phyloP scores from a whole-genome alignment of 2,797 vertebrate species.

The Cyprinella venusta region DNA sequence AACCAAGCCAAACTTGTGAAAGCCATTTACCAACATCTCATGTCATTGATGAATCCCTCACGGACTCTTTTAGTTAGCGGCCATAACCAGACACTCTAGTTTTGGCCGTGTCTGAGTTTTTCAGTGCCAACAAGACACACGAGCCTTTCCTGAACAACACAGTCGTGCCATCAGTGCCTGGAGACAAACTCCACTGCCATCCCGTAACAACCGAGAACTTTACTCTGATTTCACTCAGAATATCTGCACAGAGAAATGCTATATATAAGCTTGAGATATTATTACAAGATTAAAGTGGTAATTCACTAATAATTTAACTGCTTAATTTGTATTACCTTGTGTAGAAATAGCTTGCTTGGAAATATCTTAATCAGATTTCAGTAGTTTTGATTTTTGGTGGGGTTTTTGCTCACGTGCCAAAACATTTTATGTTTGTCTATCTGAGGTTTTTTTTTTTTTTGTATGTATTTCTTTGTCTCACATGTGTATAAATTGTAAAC shows the following conservation, averaged over 20 bases:
- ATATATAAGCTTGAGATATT: neutral
- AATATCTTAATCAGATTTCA: slow-evolving; percentile 7
- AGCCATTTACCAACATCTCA: neutral
- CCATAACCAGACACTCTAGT: neutral
- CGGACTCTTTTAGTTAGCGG: neutral
- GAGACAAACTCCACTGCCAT: slow-evolving; percentile 31
- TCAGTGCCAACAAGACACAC: slow-evolving; percentile 9
- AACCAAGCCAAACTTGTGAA: neutral
- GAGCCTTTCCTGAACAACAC: slow-evolving; percentile 49
- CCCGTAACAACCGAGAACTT: neutral
- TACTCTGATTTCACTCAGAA: neutral
- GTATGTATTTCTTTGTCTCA: slow-evolving; percentile 42
- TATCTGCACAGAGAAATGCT: neutral
- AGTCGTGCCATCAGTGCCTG: slow-evolving; percentile 38
- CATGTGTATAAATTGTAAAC: slow-evolving; percentile 58
- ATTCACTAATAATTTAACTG: slow-evolving; percentile 29
- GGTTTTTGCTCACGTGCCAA: slow-evolving; percentile 33
- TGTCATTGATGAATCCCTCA: neutral
- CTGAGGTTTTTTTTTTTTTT: slow-evolving; percentile 14
- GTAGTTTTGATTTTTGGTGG: neutral
- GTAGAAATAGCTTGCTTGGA: slow-evolving; percentile 16
- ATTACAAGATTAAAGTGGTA: neutral
- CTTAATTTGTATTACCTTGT: neutral
- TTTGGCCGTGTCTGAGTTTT: slow-evolving; percentile 11
- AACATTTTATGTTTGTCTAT: slow-evolving; percentile 34